Evolutionary conservation across 2,797 vertebrate species (phyloP).

Genomic region (Hirundo rustica): DNA sequence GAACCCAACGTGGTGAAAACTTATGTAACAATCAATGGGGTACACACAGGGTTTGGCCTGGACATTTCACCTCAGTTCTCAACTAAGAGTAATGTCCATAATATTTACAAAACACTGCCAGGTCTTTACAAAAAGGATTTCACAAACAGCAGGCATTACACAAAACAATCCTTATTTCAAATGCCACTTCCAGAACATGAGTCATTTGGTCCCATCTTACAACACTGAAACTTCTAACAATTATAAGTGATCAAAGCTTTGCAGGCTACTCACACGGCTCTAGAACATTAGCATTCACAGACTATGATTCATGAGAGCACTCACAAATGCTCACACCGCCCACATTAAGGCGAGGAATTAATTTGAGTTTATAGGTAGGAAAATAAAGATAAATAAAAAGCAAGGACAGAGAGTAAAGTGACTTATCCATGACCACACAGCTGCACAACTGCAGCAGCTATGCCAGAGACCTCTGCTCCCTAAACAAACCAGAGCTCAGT

Average conservation of each 20-base stretch:
- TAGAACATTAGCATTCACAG: not conserved
- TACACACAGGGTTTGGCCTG: not conserved
- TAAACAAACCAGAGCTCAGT: not conserved
- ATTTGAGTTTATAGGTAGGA: conserved; percentile 22
- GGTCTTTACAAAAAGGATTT: not conserved
- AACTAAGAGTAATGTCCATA: not conserved
- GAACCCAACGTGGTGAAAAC: not conserved
- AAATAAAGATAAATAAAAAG: not conserved
- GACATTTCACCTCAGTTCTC: not conserved
- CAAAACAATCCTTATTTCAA: conserved; percentile 7
- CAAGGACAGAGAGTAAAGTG: not conserved
- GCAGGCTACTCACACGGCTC: not conserved
- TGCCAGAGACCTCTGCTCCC: not conserved
- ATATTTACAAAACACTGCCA: not conserved
- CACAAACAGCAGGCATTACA: not conserved
- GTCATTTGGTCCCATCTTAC: conserved; percentile 21
- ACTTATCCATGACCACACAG: not conserved
- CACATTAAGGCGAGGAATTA: conserved; percentile 1
- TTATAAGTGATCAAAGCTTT: conserved; percentile 17
- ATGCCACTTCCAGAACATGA: not conserved
- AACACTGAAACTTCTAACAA: not conserved
- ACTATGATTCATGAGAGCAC: conserved; percentile 28
- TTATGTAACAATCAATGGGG: not conserved
- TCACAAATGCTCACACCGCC: not conserved
- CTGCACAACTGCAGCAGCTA: not conserved